Conservation (phyloP, 2,888 invertebrate species). For the Barypeithes pellucidus region DNA sequence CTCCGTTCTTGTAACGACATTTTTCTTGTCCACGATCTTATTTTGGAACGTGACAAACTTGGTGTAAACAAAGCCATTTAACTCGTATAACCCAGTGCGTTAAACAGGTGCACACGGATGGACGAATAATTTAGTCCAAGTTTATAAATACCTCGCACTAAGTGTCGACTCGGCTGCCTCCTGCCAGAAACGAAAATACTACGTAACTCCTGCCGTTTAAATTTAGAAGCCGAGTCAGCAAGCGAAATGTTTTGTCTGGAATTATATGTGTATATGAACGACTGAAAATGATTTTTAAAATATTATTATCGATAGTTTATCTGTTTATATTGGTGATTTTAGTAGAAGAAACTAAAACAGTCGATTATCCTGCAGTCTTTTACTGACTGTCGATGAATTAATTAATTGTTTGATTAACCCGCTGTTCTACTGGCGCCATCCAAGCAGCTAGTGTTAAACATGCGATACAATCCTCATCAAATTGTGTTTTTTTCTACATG, state of each 20-base stretch:
- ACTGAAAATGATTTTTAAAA: constrained; percentile 5
- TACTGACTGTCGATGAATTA: no score
- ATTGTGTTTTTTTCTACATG: no score
- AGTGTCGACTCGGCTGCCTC: constrained; percentile 38
- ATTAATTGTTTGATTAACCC: no score
- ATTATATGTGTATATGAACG: constrained; percentile 8
- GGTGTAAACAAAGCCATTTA: constrained; percentile 17
- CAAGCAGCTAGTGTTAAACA: no score
- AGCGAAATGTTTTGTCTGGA: constrained; percentile 48
- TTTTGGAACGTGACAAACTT: not conserved
- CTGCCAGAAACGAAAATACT: constrained; percentile 48
- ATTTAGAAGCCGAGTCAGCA: constrained; percentile 43
- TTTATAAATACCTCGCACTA: constrained; percentile 49
- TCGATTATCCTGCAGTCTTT: no score
- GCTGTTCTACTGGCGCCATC: no score
- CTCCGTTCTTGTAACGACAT: no score
- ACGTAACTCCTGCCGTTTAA: constrained; percentile 48
- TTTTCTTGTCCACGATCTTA: no score
- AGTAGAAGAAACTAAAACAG: no score
- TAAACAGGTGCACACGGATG: constrained; percentile 48
- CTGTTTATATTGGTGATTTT: constrained; percentile 1
- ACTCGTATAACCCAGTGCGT: constrained; percentile 15
- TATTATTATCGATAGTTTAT: not conserved
- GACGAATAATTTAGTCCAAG: constrained; percentile 34
- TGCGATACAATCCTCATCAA: no score